phyloP scores from a whole-genome alignment of 2,797 vertebrate genomes.

The Eremophila alpestris region DNA sequence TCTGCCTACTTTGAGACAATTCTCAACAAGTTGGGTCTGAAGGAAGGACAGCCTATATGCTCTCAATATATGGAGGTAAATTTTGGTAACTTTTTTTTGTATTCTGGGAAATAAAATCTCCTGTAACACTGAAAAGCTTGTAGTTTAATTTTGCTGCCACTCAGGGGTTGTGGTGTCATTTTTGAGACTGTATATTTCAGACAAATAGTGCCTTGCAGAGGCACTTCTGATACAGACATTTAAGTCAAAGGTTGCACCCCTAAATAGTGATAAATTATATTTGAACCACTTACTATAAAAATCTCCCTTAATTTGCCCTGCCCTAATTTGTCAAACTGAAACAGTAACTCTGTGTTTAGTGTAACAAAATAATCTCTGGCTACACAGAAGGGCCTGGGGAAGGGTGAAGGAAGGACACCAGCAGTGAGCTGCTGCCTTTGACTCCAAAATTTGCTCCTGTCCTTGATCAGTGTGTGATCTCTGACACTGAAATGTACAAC shows the following conservation, averaged over 20 bases:
- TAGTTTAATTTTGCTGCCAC: neutral
- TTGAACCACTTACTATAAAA: neutral
- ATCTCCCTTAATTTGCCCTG: neutral
- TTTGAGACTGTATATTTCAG: neutral
- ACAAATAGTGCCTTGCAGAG: neutral
- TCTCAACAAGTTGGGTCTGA: neutral
- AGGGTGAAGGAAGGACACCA: neutral
- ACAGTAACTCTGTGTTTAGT: neutral
- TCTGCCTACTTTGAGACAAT: neutral
- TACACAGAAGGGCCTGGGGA: neutral
- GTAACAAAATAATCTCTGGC: neutral
- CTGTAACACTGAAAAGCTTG: neutral
- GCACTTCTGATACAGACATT: neutral
- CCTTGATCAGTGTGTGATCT: neutral
- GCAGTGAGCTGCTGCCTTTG: neutral
- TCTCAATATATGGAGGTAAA: neutral
- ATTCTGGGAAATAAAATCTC: neutral
- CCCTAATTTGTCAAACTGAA: neutral
- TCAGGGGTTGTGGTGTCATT: neutral
- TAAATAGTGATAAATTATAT: neutral
- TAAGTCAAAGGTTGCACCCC: neutral
- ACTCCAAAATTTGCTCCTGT: neutral
- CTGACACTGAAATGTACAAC: neutral
- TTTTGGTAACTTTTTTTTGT: neutral
- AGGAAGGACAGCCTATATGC: neutral